phyloP scores from a whole-genome alignment of 2,888 invertebrate genomes.

The Augiades crinisus region DNA sequence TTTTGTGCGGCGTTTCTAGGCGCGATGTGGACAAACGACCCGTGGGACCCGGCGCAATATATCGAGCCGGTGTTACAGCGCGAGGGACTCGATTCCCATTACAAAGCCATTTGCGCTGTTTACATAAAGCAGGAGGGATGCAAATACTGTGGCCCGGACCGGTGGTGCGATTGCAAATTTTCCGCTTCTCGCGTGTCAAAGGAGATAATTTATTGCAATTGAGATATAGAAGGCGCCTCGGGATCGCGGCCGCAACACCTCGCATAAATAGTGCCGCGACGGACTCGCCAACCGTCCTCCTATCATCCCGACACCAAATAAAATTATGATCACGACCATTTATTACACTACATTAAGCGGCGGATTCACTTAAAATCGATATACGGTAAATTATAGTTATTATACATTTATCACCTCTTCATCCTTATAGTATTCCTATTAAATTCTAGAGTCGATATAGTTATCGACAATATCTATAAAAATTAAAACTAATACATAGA shows the following conservation, averaged over 20 bases:
- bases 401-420: neutral
- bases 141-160: conserved; percentile 46
- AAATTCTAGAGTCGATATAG: neutral
- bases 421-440: neutral
- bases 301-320: conserved; percentile 60
- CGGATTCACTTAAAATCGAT: conserved; percentile 17
- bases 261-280: conserved; percentile 64
- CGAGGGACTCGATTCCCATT: conserved; percentile 67
- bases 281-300: conserved; percentile 49
- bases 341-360: conserved; percentile 51
- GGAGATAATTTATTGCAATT: conserved; percentile 73
- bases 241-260: conserved; percentile 57
- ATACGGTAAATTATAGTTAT: conserved; percentile 4
- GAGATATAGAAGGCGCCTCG: conserved; percentile 67
- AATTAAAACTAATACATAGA: too few species aligned
- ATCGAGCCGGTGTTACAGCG: conserved; percentile 65
- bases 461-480: neutral
- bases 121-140: conserved; percentile 64
- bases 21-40: conserved; percentile 72
- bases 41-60: conserved; percentile 70
- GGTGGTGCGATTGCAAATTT: conserved; percentile 67
- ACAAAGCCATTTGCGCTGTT: conserved; percentile 73
- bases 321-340: conserved; percentile 65
- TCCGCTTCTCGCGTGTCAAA: conserved; percentile 72
- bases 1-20: conserved; percentile 65